Percentiles rank a stretch among this genome's conserved stretches.
phyloP scores from a whole-genome alignment of 2,888 invertebrate species.

The Idaea dimidiata region DNA sequence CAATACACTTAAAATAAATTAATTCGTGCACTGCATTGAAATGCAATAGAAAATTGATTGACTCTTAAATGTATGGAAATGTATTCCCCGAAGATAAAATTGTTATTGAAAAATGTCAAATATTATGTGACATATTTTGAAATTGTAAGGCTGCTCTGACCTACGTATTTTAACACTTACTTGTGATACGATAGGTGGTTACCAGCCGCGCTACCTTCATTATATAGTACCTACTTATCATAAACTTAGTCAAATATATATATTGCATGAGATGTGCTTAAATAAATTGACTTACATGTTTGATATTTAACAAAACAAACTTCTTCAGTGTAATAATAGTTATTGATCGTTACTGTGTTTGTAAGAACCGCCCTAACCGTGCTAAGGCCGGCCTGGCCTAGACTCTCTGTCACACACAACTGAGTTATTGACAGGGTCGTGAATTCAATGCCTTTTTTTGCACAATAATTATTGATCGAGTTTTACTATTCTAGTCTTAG shows the following conservation, averaged over 20 bases:
- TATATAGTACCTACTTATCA: not conserved
- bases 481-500: not conserved
- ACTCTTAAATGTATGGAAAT: too few relatives aligned
- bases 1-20: too few relatives aligned
- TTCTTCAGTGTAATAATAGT: constrained; percentile 3
- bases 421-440: constrained; percentile 23
- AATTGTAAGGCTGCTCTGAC: too few relatives aligned
- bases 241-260: not conserved
- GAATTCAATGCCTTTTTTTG: constrained; percentile 25
- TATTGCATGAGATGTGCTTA: not conserved
- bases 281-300: not conserved
- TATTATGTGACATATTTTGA: too few relatives aligned
- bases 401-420: constrained; percentile 6
- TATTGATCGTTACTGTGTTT: constrained; percentile 21
- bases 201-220: too few relatives aligned
- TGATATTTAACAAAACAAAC: constrained; percentile 2
- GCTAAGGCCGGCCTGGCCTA: constrained; percentile 38
- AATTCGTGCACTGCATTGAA: too few relatives aligned
- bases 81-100: too few relatives aligned
- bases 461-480: constrained; percentile 13
- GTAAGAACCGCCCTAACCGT: constrained; percentile 31
- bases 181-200: too few relatives aligned
- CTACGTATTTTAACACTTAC: too few relatives aligned
- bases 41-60: too few relatives aligned
- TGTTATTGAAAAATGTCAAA: too few relatives aligned